Percentiles rank a stretch among this genome's conserved stretches.
Evolutionary conservation across 2,797 vertebrate genomes (phyloP).

Genomic region (Enteromius treurensis): DNA sequence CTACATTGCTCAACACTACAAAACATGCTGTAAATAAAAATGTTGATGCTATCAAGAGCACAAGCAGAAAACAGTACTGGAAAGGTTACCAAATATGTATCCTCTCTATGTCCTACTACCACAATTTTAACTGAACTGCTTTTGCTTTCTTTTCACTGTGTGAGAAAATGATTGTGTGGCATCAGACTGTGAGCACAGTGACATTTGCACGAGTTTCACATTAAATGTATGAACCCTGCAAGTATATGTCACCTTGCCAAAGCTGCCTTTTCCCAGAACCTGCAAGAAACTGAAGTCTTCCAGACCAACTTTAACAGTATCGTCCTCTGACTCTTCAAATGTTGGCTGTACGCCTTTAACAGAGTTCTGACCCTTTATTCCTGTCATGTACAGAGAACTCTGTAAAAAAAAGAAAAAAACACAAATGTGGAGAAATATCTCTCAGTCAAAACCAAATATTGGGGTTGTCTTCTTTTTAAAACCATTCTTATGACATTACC

Average conservation of each 20-base stretch:
- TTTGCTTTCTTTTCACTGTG: neutral
- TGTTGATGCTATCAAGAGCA: neutral
- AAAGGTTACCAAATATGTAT: neutral
- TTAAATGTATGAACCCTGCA: neutral
- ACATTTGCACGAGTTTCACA: neutral
- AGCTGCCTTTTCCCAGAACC: constrained; percentile 96
- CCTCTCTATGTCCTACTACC: neutral
- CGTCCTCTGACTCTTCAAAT: constrained; percentile 15
- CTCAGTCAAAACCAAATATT: neutral
- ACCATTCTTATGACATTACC: constrained; percentile 62
- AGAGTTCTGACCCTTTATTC: neutral
- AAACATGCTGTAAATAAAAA: neutral
- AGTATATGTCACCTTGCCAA: constrained; percentile 88
- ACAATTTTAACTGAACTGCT: neutral
- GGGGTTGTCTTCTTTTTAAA: neutral
- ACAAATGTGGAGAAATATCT: neutral
- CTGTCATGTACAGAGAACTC: constrained; percentile 11
- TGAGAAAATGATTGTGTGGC: neutral
- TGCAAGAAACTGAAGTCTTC: constrained; percentile 91
- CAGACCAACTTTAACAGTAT: constrained; percentile 76
- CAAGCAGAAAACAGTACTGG: neutral
- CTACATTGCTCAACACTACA: neutral
- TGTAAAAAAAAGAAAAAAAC: constrained; percentile 14
- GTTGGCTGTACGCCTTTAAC: constrained; percentile 40
- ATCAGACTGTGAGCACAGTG: neutral